Conservation (phyloP, 2,888 invertebrate species). For the Tortrix viridana region DNA sequence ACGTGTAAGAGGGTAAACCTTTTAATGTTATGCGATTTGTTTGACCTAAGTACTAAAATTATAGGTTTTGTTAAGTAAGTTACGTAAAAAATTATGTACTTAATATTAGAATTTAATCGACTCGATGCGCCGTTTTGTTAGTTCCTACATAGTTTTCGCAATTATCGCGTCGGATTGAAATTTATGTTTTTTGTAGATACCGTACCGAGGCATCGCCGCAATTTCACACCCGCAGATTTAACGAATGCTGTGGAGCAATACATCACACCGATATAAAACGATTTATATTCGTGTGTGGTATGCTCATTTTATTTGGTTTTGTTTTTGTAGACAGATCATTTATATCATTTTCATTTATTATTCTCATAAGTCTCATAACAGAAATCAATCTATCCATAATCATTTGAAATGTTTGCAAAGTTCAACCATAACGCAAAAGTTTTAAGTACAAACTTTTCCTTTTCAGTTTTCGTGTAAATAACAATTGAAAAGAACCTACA, state of each 20-base stretch:
- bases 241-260: conserved; percentile 56
- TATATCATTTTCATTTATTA: conserved; percentile 25
- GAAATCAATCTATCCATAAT: conserved; percentile 4
- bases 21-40: too few species aligned
- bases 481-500: conserved; percentile 64
- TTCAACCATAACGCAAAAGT: neutral
- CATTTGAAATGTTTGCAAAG: conserved; percentile 1
- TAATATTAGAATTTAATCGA: too few species aligned
- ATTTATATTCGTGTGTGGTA: conserved; percentile 51
- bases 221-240: conserved; percentile 55
- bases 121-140: neutral
- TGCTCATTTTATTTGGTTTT: conserved; percentile 50
- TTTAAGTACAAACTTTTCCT: conserved; percentile 54
- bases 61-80: too few species aligned
- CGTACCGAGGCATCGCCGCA: conserved; percentile 45
- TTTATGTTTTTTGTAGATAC: conserved; percentile 56
- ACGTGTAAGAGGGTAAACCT: too few species aligned
- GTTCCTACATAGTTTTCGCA: conserved; percentile 46
- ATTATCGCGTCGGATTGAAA: conserved; percentile 47
- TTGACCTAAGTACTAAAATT: too few species aligned
- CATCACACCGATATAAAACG: conserved; percentile 60
- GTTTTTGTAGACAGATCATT: conserved; percentile 48
- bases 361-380: too few species aligned
- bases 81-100: too few species aligned
- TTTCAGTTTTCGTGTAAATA: conserved; percentile 58